Evolutionary conservation across 2,888 invertebrate genomes (phyloP).

Genomic region (Cataglyphis rosenhaueri): DNA sequence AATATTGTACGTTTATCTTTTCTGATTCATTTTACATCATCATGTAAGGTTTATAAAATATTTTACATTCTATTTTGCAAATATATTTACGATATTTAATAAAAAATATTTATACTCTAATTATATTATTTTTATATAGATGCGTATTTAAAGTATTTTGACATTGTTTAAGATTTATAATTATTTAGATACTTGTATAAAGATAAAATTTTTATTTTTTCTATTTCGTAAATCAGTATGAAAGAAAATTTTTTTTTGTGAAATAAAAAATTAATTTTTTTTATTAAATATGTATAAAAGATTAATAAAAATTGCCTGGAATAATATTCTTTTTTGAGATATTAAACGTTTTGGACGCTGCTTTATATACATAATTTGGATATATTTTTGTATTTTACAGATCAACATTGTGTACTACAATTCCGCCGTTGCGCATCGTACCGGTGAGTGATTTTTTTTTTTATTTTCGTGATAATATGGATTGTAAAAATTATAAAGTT

Average conservation of each 20-base stretch:
- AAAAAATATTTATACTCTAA: neutral
- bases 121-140: neutral
- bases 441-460: neutral
- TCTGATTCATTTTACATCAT: neutral
- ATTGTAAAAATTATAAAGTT: neutral
- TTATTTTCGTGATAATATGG: neutral
- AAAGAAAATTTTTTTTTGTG: neutral
- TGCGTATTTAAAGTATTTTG: neutral
- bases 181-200: neutral
- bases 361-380: neutral
- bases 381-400: slow-evolving; percentile 5
- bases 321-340: neutral
- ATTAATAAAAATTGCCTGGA: neutral
- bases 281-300: neutral
- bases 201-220: neutral
- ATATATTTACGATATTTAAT: neutral
- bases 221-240: neutral
- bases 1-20: neutral
- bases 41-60: neutral
- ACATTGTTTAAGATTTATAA: slow-evolving; percentile 1
- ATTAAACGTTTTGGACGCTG: neutral
- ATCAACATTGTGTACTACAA: neutral
- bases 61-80: neutral
- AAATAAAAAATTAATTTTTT: neutral
- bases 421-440: neutral